Conservation (phyloP, 1,140 invertebrate genomes). For the Diuraphis noxia region DNA sequence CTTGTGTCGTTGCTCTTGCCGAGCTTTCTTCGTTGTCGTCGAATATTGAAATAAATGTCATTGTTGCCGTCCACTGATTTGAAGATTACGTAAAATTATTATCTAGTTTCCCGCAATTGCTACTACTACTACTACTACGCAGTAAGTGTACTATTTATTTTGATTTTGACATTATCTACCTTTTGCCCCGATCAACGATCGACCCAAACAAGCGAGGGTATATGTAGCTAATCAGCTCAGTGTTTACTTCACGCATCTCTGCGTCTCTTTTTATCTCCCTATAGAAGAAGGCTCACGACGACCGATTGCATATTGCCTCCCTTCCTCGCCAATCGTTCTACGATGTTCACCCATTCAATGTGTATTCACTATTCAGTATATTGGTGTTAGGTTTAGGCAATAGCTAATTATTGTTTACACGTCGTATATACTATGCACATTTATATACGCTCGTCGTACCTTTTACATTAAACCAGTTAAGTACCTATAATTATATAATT, state of each 20-base stretch:
- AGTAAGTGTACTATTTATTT: background rate
- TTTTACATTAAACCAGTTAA: background rate
- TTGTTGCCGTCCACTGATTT: background rate
- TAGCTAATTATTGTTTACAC: background rate
- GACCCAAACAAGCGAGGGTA: no score
- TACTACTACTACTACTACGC: background rate
- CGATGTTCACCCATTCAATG: no score
- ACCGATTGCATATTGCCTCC: no score
- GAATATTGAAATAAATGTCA: background rate
- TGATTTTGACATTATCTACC: background rate
- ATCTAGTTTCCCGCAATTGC: background rate
- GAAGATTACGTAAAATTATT: background rate
- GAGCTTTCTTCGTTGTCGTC: background rate
- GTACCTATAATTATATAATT: background rate
- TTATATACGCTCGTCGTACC: background rate
- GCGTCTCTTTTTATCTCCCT: no score
- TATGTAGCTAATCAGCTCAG: no score
- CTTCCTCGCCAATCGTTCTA: no score
- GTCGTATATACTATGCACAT: background rate
- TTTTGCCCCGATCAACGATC: no score
- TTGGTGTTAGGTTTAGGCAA: background rate
- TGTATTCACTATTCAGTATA: no score
- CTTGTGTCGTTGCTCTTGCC: background rate
- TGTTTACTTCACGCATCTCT: no score
- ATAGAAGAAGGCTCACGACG: background rate